Evolutionary conservation across 2,113 vertebrate genomes (phyloP).

Genomic region (Lagenorhynchus albirostris): DNA sequence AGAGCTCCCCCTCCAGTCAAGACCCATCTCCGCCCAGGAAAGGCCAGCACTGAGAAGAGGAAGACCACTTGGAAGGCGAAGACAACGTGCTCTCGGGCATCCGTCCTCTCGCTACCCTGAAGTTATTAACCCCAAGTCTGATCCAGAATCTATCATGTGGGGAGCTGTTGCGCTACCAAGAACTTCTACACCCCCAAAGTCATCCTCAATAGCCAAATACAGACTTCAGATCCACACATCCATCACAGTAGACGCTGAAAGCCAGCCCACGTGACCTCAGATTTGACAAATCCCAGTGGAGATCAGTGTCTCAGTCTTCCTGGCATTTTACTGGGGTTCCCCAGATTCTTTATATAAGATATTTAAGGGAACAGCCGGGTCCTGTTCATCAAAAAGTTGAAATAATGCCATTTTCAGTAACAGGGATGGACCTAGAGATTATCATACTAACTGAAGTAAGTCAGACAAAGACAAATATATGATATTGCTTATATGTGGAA

Average conservation of each 20-base stretch:
- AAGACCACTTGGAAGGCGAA: constrained; percentile 1
- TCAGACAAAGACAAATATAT: neutral
- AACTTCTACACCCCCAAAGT: neutral
- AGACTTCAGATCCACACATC: neutral
- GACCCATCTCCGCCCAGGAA: neutral
- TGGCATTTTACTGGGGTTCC: neutral
- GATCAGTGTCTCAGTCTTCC: neutral
- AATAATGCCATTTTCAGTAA: neutral
- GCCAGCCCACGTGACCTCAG: neutral
- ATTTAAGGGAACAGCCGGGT: neutral
- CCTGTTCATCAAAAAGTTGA: neutral
- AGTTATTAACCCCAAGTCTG: neutral
- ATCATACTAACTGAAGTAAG: neutral
- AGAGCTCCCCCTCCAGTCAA: constrained; percentile 33
- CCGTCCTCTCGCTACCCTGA: neutral
- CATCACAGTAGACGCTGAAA: neutral
- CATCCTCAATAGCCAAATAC: neutral
- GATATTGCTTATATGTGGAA: neutral
- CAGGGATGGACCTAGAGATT: neutral
- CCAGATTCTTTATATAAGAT: neutral
- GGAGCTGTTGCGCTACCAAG: neutral
- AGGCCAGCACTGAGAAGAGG: neutral
- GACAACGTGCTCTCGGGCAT: neutral
- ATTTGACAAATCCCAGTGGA: neutral
- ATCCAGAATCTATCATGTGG: neutral